A percentile compares a stretch with the other conserved stretches of the same genome.
Conservation (phyloP, 1,140 invertebrate species). For the Aphaenogaster floridana region DNA sequence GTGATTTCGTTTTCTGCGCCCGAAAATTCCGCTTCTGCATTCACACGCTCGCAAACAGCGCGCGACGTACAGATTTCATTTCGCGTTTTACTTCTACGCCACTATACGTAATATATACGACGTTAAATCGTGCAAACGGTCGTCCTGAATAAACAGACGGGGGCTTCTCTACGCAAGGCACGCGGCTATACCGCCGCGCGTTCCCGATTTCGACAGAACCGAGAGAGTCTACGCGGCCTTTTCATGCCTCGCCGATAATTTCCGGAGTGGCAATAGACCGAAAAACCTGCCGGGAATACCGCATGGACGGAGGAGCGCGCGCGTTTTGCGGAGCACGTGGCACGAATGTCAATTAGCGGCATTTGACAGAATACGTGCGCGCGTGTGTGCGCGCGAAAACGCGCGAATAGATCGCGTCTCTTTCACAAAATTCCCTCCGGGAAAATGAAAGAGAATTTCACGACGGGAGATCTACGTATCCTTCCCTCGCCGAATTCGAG, state of each 20-base stretch:
- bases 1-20: no score
- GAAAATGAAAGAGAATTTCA: neutral
- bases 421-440: neutral
- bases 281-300: constrained; percentile 49
- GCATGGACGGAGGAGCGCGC: neutral
- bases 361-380: neutral
- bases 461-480: neutral
- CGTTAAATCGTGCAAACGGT: constrained; percentile 13
- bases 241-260: constrained; percentile 49
- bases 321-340: neutral
- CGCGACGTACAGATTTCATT: constrained; percentile 31
- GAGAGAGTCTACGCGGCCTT: constrained; percentile 31
- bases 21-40: no score
- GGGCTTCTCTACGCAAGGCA: neutral
- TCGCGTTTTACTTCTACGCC: neutral
- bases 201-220: constrained; percentile 46
- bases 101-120: neutral
- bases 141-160: constrained; percentile 27
- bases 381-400: neutral
- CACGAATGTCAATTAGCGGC: constrained; percentile 23
- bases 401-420: neutral
- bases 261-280: constrained; percentile 55
- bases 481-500: neutral
- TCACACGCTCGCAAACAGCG: no score
- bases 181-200: neutral